Percentiles rank a stretch among this genome's conserved stretches.
Evolutionary conservation across 2,888 invertebrate genomes (phyloP).

Genomic region (Hydrotaea diabolus): DNA sequence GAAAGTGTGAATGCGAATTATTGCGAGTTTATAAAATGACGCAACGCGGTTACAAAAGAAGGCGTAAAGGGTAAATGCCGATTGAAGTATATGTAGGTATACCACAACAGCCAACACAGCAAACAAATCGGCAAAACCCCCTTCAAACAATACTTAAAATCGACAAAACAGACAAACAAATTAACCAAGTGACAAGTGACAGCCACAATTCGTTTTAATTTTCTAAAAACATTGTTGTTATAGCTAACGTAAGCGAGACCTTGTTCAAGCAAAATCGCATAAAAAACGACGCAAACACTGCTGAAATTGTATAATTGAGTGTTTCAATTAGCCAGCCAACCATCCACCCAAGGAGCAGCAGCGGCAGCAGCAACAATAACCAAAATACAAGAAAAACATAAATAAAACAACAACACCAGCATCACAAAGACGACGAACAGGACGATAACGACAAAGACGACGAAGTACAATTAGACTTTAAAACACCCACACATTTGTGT

Average conservation of each 20-base stretch:
- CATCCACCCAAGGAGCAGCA: conserved; percentile 46
- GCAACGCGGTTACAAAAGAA: conserved; percentile 78
- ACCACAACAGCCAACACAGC: neutral
- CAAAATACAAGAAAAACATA: too few relatives aligned
- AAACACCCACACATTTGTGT: conserved; percentile 63
- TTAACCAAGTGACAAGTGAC: too few relatives aligned
- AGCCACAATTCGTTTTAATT: too few relatives aligned
- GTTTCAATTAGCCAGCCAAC: neutral
- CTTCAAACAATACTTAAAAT: conserved; percentile 37
- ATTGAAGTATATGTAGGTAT: conserved; percentile 68
- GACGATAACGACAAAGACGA: conserved; percentile 31
- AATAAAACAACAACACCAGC: conserved; percentile 32
- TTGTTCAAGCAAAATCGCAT: conserved; percentile 28
- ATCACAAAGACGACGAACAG: conserved; percentile 41
- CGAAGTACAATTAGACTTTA: conserved; percentile 40
- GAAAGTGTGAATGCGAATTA: conserved; percentile 42
- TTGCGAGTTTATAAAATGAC: conserved; percentile 70
- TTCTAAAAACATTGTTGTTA: too few relatives aligned
- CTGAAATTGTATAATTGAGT: conserved; percentile 54
- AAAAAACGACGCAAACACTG: conserved; percentile 50
- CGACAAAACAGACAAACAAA: neutral
- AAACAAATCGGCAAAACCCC: conserved; percentile 73
- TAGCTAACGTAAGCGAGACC: too few relatives aligned
- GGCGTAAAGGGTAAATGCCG: conserved; percentile 76
- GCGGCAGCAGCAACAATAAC: too few relatives aligned